A percentile compares a stretch with the other conserved stretches of the same genome.
These are phyloP conservation scores for Pogonomyrmex barbatus DNA, from an alignment of 1,140 invertebrate genomes.

Conservation along the genomic window DNA sequence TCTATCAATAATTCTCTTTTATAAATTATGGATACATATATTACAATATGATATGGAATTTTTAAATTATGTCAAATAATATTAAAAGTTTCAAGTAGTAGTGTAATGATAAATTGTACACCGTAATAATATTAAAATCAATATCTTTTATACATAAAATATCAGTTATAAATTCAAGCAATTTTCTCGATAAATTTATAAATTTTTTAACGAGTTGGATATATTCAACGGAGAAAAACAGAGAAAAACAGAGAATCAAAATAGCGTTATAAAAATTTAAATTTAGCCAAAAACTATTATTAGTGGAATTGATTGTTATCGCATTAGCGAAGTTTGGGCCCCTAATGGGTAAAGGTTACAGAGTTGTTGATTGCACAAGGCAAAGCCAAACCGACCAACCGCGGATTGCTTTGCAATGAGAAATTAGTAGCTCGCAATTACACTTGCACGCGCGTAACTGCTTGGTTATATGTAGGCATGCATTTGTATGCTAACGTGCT, in stretches of 20 bases:
- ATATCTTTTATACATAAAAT: constrained; percentile 12
- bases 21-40: background rate
- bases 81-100: constrained; percentile 25
- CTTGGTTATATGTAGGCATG: constrained; percentile 12
- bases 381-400: constrained; percentile 48
- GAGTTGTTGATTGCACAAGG: constrained; percentile 47
- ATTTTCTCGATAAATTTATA: background rate
- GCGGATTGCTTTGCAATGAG: constrained; percentile 60
- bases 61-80: background rate
- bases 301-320: constrained; percentile 36
- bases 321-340: background rate
- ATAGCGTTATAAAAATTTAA: background rate
- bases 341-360: constrained; percentile 48
- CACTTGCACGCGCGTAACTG: background rate
- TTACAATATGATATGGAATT: background rate
- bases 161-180: background rate
- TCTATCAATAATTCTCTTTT: constrained; percentile 35
- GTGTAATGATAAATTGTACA: constrained; percentile 18
- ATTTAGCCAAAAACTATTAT: background rate
- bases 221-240: background rate
- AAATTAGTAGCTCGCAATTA: constrained; percentile 60
- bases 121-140: background rate
- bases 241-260: background rate
- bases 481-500: constrained; percentile 16
- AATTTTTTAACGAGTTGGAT: background rate